Percentiles rank a stretch among this genome's conserved stretches.
Evolutionary conservation across 2,888 invertebrate species (phyloP).

Genomic region (Odontothrips loti): DNA sequence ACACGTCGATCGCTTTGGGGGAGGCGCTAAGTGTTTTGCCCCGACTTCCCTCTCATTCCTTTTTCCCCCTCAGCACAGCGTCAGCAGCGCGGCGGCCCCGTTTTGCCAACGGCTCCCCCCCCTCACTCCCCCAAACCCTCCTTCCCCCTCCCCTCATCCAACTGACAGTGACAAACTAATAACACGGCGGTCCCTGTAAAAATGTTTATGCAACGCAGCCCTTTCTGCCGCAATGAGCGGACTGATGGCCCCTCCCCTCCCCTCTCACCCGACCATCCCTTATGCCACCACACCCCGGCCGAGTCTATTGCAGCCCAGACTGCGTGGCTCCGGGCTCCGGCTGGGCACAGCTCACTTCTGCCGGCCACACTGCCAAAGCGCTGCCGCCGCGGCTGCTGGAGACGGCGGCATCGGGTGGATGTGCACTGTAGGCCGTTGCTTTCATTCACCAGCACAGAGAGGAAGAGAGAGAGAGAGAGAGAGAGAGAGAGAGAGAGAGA

Average conservation of each 20-base stretch:
- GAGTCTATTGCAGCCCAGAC: background rate
- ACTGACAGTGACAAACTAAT: constrained; percentile 23
- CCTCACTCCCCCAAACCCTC: background rate
- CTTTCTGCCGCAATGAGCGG: background rate
- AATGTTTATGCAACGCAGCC: constrained; percentile 22
- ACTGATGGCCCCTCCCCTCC: background rate
- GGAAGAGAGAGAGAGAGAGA: no score
- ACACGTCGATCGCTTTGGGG: background rate
- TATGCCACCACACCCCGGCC: background rate
- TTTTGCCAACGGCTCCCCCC: background rate
- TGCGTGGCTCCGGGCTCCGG: no score
- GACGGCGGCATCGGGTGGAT: no score
- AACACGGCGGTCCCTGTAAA: constrained; percentile 15
- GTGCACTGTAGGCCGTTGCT: no score
- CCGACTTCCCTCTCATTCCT: background rate
- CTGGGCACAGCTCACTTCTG: no score
- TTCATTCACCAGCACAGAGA: no score
- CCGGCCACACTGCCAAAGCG: no score
- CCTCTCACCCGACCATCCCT: background rate
- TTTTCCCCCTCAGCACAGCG: background rate
- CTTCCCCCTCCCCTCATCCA: background rate
- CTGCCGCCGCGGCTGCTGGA: no score
- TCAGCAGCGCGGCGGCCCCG: background rate
- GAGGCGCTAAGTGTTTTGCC: constrained; percentile 23
- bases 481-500: no score